A percentile compares a stretch with the other conserved stretches of the same genome.
phyloP scores from a whole-genome alignment of 2,797 vertebrate species.

The Pristis pectinata region DNA sequence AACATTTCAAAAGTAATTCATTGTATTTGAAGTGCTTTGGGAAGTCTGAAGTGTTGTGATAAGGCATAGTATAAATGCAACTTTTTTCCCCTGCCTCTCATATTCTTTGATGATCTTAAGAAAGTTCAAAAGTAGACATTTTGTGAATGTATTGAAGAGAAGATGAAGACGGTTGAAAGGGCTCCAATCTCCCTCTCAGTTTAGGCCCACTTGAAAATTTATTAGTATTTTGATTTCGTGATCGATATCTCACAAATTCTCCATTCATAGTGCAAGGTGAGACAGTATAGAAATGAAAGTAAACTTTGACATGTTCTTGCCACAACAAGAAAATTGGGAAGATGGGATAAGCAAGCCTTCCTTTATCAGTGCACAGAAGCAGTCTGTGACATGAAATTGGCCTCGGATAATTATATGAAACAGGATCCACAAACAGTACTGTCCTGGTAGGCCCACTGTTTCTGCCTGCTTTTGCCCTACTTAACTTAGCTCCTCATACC shows the following conservation, averaged over 20 bases:
- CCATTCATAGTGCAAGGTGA: no score
- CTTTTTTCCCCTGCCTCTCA: neutral
- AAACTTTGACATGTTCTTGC: neutral
- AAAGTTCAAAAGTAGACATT: neutral
- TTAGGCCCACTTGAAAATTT: neutral
- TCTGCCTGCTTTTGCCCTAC: no score
- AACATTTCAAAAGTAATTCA: slow-evolving; percentile 35
- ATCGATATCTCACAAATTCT: neutral
- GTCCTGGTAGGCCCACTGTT: no score
- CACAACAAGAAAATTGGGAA: neutral
- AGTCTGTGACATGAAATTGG: neutral
- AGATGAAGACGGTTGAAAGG: neutral
- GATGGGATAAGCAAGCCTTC: no score
- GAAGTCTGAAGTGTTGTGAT: slow-evolving; percentile 6
- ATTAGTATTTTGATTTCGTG: neutral
- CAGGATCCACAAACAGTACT: no score
- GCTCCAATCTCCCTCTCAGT: neutral
- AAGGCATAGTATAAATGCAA: slow-evolving; percentile 2
- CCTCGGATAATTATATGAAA: neutral
- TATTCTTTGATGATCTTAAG: neutral
- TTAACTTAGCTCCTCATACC: no score
- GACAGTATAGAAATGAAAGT: neutral
- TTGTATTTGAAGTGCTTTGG: slow-evolving; percentile 27
- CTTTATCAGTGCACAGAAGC: neutral
- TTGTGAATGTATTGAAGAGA: neutral